These are phyloP conservation scores for Notolabrus celidotus DNA, from an alignment of 2,797 vertebrate species.

Conservation along the genomic window DNA sequence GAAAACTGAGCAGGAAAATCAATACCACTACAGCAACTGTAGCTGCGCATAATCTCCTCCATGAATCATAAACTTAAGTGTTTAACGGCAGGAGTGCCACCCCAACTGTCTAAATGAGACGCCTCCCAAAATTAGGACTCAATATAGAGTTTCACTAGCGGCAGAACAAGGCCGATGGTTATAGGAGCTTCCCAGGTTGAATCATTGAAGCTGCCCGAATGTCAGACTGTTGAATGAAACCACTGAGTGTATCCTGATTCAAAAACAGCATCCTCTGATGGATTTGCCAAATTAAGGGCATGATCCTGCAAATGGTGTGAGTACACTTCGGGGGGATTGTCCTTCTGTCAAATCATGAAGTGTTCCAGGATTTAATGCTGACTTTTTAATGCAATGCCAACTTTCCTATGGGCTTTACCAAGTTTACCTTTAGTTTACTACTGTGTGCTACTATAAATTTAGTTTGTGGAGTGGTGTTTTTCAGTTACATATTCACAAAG, in stretches of 20 bases:
- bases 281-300: neutral
- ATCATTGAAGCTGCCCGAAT: conserved; percentile 22
- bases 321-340: too few relatives aligned
- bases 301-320: too few relatives aligned
- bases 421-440: too few relatives aligned
- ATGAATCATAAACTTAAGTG: conserved; percentile 44
- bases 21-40: conserved; percentile 45
- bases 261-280: neutral
- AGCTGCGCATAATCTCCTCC: conserved; percentile 34
- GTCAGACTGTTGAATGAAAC: conserved; percentile 15
- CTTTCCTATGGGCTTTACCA: too few relatives aligned
- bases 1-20: conserved; percentile 48
- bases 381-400: too few relatives aligned
- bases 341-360: too few relatives aligned
- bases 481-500: too few relatives aligned
- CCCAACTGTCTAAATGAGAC: conserved; percentile 20
- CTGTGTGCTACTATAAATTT: too few relatives aligned
- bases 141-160: conserved; percentile 24
- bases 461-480: too few relatives aligned
- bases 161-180: neutral
- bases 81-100: conserved; percentile 41
- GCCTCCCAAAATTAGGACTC: conserved; percentile 23
- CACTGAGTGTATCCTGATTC: conserved; percentile 6
- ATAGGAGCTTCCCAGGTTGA: conserved; percentile 1
- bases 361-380: too few relatives aligned